Base-by-base conservation (phyloP, 2,888 invertebrate genomes). In the Syritta pipiens region DNA sequence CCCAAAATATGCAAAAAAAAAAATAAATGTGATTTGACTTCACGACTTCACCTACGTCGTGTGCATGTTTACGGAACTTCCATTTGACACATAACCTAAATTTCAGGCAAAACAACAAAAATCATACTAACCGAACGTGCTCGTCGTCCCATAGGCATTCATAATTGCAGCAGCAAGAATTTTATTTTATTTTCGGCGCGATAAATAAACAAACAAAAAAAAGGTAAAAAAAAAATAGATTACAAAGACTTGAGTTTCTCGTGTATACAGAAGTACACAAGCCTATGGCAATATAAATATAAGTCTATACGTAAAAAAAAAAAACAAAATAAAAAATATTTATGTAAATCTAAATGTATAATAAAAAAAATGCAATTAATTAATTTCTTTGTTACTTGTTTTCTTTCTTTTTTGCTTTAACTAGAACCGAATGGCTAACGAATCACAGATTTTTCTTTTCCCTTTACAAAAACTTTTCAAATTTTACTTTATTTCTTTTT, bases 71-170 rank as follows among this genome's bases (percentile, higher is more conserved):
- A 26, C 24, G 26, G 19, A 26, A 19, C 20, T 7, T 12, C 26
- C 30, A 9, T 19, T 4, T 19, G 5, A 46, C 9, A 48, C 12
- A 9, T 49, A n/a, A n/a, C 20, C 49, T 24, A 5, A 67, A 35
- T 42, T 24, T 37, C n/a, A 62, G 3, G 57, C 26, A 51, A 46
- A 59, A 37, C 37, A 24, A 67, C n/a, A n/a, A n/a, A n/a, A n/a
- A n/a, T n/a, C n/a, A 84, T 88, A 88, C 88, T 87, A 88, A 88
- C 88, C 88, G 84, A 87, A 88, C 81, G 86, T 84, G 83, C 85
- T 85, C 69, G 84, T 84, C 85, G 85, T 85, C 85, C 86, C 85
- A 83, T 87, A 88, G 68, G 85, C 85, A 83, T 84, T 88, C 88
- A 88, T 88, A 81, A 83, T 87, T 86, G 86, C 88, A 87, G 86